These are phyloP conservation scores for Mayetiola destructor DNA, from an alignment of 2,888 invertebrate species.

Conservation along the genomic window DNA sequence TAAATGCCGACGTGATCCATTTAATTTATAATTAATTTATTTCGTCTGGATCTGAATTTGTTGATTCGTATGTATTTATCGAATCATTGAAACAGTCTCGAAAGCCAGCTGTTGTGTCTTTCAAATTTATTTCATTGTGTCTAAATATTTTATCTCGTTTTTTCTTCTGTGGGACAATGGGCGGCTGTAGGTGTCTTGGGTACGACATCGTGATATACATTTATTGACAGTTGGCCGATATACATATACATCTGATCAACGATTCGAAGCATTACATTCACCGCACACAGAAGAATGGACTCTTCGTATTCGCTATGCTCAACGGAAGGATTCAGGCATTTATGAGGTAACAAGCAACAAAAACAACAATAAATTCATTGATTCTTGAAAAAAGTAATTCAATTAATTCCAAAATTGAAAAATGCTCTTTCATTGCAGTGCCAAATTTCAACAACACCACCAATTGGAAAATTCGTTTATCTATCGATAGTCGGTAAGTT, in stretches of 20 bases:
- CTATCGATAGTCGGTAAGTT: slow-evolving; percentile 80
- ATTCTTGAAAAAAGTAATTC: not conserved
- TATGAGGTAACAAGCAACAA: slow-evolving; percentile 63
- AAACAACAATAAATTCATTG: not conserved
- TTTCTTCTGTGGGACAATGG: not conserved
- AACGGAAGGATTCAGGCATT: slow-evolving; percentile 70
- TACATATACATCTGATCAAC: slow-evolving; percentile 82
- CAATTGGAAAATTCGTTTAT: slow-evolving; percentile 83
- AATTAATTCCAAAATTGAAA: not conserved
- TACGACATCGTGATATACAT: slow-evolving; percentile 79
- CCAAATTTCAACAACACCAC: slow-evolving; percentile 86
- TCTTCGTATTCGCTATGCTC: slow-evolving; percentile 81
- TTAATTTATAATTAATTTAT: slow-evolving; percentile 12
- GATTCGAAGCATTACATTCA: slow-evolving; percentile 75
- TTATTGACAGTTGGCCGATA: slow-evolving; percentile 77
- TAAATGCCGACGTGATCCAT: not conserved
- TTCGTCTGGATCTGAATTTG: not conserved
- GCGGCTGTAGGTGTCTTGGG: slow-evolving; percentile 75
- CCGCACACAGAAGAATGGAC: slow-evolving; percentile 84
- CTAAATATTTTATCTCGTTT: not conserved
- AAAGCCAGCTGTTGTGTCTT: too few species aligned
- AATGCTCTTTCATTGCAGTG: slow-evolving; percentile 37
- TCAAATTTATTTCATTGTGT: slow-evolving; percentile 1
- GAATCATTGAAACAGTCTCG: too few species aligned
- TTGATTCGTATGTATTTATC: not conserved